Conservation (phyloP, 2,888 invertebrate genomes). For the Drosophila paucipuncta region DNA sequence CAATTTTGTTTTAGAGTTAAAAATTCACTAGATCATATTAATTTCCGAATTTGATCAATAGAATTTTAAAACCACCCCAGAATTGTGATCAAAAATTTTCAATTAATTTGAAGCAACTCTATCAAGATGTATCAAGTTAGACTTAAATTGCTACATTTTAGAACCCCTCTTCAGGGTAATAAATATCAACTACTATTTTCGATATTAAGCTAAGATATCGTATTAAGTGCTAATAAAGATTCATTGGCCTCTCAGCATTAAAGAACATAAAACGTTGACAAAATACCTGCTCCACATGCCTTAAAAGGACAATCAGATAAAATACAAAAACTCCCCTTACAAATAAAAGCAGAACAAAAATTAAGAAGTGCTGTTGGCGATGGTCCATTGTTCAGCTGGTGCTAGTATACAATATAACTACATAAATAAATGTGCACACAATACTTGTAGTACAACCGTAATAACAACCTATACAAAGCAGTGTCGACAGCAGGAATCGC, state of each 20-base stretch:
- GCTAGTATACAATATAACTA: slow-evolving; percentile 53
- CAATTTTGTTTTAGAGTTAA: neutral
- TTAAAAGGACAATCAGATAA: slow-evolving; percentile 25
- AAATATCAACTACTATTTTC: neutral
- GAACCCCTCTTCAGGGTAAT: too few species aligned
- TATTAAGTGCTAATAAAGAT: neutral
- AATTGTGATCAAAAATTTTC: too few species aligned
- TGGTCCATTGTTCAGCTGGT: slow-evolving; percentile 62
- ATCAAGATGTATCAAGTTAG: neutral
- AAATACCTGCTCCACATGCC: slow-evolving; percentile 13
- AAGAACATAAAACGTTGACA: neutral
- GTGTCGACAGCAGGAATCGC: slow-evolving; percentile 77
- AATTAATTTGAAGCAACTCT: neutral
- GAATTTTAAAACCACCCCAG: too few species aligned
- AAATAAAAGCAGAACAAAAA: slow-evolving; percentile 24
- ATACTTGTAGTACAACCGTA: slow-evolving; percentile 50
- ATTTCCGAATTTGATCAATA: neutral
- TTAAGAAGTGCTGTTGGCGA: slow-evolving; percentile 34
- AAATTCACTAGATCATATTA: neutral
- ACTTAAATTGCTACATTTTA: too few species aligned
- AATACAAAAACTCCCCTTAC: slow-evolving; percentile 58
- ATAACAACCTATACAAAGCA: slow-evolving; percentile 40
- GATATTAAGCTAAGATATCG: neutral
- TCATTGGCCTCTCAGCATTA: neutral
- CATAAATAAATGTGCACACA: slow-evolving; percentile 73